A percentile compares a stretch with the other conserved stretches of the same genome.
Conservation (phyloP, 2,888 invertebrate species). For the Bedellia somnulentella region DNA sequence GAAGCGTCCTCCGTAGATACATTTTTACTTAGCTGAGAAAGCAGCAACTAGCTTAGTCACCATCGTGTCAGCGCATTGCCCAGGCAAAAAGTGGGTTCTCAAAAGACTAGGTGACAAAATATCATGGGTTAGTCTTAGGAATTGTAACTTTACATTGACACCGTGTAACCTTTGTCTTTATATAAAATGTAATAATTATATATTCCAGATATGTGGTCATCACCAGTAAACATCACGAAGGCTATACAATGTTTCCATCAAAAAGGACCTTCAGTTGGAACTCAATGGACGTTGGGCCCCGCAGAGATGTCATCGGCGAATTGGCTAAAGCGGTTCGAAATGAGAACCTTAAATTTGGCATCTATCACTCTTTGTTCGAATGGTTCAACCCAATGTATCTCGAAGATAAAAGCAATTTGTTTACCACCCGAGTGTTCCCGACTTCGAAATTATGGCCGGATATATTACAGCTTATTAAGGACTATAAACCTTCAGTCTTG, state of each 20-base stretch:
- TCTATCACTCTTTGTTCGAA: slow-evolving; percentile 85
- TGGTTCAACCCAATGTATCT: slow-evolving; percentile 86
- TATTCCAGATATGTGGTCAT: slow-evolving; percentile 72
- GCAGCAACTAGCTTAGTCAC: too few relatives aligned
- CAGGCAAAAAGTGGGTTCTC: too few relatives aligned
- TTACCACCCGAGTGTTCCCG: slow-evolving; percentile 67
- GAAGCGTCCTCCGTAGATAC: too few relatives aligned
- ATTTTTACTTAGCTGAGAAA: too few relatives aligned
- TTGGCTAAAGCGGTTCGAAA: slow-evolving; percentile 68
- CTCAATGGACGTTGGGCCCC: slow-evolving; percentile 75
- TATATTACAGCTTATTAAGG: slow-evolving; percentile 72
- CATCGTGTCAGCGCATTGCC: too few relatives aligned
- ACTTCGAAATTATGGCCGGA: slow-evolving; percentile 77
- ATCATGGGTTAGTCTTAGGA: too few relatives aligned
- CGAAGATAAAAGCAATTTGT: slow-evolving; percentile 67
- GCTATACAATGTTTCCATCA: slow-evolving; percentile 84
- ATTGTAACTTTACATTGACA: too few relatives aligned
- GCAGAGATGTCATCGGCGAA: slow-evolving; percentile 77
- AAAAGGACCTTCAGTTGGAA: slow-evolving; percentile 84
- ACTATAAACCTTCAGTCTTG: slow-evolving; percentile 74
- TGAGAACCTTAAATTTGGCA: slow-evolving; percentile 71
- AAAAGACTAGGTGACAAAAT: too few relatives aligned
- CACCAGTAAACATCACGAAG: slow-evolving; percentile 89
- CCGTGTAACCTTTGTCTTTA: slow-evolving; percentile 1
- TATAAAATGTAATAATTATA: background rate